Conservation (phyloP, 1,140 invertebrate genomes). For the Monomorium pharaonis region DNA sequence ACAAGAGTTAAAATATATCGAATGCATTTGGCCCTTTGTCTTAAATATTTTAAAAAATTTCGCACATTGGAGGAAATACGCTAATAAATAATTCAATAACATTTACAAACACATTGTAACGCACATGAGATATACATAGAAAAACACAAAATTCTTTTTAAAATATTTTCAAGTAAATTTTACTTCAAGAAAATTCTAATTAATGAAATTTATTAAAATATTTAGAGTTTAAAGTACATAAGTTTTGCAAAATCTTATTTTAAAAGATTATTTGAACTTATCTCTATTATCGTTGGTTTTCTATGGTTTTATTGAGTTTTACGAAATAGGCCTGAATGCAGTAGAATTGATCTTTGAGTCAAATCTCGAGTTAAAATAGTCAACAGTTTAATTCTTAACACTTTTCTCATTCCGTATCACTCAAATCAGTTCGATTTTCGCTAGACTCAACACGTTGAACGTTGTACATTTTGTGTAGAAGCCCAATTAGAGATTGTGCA, state of each 20-base stretch:
- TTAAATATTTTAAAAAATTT: background rate
- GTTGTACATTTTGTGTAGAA: background rate
- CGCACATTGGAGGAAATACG: background rate
- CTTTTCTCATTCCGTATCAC: background rate
- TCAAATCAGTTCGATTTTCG: background rate
- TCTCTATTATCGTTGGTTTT: background rate
- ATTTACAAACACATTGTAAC: background rate
- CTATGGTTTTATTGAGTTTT: background rate
- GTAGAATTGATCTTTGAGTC: background rate
- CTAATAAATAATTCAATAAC: background rate
- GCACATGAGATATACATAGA: background rate
- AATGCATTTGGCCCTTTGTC: background rate
- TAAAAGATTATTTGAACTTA: background rate
- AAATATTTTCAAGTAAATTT: background rate
- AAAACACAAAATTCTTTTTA: background rate
- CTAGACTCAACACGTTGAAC: background rate
- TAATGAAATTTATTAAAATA: background rate
- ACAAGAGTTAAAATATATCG: conserved; percentile 20
- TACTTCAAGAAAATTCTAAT: background rate
- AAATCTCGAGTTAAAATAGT: background rate
- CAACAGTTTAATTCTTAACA: background rate
- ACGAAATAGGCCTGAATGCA: background rate
- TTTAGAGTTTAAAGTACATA: background rate
- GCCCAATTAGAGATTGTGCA: background rate
- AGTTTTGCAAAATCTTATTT: background rate